Base-by-base conservation (phyloP, 2,797 vertebrate genomes). In the Siniperca obscura region DNA sequence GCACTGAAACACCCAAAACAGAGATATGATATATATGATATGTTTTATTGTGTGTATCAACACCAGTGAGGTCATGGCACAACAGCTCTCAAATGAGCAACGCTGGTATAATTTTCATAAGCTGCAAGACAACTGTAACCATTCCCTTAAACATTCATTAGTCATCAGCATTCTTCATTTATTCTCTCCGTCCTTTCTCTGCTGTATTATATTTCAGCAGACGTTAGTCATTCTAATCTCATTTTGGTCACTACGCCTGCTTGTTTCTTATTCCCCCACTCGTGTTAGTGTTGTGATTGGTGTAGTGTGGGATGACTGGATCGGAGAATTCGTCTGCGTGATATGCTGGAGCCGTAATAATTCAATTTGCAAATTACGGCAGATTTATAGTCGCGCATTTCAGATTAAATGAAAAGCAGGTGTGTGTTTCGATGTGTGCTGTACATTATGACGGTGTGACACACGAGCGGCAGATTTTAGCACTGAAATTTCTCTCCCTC, bases 331-430 rank as follows among this genome's bases (percentile, higher is more conserved):
- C 7, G 21, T 11, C 48, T 50, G 77, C 42, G 11, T 60, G 56
- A 60, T 61, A 71, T 16, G 34, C 67, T 46, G 46, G 61, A 78
- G 69, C 78, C 72, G 82, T 55, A 61, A 85, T 92, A 70, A 91
- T 80, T 90, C 82, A 90, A 67, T 75, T 80, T 22, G 34, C 25
- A 87, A 86, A 91, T 86, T 72, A 84, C 72, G 71, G 16, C 70
- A 83, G 87, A 91, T 91, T 78, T 88, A 89, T 87, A 69, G 86
- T 44, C 19, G 48, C 74, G 44, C 64, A 85, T 60, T 87, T 86
- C 53, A 84, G 70, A 86, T 75, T 3, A 62, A 85, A 92, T 89
- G 78, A 89, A 85, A 56, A 87, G 82, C 80, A 77, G 77, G 69
- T 76, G 59, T 77, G 61, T 74, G 56, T 82, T 78, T 81, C 7